phyloP scores from a whole-genome alignment of 2,888 invertebrate species.

The Xestoiulus laeticollis region DNA sequence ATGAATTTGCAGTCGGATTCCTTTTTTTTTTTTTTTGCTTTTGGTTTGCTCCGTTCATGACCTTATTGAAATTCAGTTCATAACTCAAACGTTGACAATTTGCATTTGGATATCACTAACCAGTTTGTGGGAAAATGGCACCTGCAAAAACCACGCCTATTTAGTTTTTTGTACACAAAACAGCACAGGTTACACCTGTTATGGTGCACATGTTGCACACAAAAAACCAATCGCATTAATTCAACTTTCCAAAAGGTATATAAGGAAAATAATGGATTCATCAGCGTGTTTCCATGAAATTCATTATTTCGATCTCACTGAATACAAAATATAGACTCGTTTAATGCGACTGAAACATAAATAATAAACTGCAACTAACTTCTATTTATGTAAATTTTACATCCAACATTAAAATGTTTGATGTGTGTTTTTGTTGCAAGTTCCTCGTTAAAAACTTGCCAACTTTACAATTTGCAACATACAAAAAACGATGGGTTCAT shows the following conservation, averaged over 20 bases:
- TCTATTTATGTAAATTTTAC: too few species aligned
- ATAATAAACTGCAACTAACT: neutral
- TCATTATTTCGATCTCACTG: neutral
- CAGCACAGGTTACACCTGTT: constrained; percentile 24
- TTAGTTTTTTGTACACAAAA: neutral
- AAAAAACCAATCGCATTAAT: constrained; percentile 17
- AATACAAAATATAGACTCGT: neutral
- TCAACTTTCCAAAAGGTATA: neutral
- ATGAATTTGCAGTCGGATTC: constrained; percentile 19
- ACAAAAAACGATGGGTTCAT: too few species aligned
- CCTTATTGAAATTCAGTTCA: constrained; percentile 35
- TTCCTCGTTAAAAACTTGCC: too few species aligned
- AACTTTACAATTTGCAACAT: too few species aligned
- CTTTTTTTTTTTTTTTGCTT: too few species aligned
- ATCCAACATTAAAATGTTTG: too few species aligned
- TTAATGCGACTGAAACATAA: neutral
- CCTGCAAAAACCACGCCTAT: constrained; percentile 36
- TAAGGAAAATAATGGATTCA: neutral
- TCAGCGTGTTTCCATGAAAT: constrained; percentile 4
- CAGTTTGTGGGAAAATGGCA: constrained; percentile 12
- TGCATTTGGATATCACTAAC: constrained; percentile 36
- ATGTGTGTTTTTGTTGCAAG: too few species aligned
- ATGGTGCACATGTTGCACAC: constrained; percentile 23
- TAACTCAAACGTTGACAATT: constrained; percentile 38
- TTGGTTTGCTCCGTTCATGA: constrained; percentile 2